A percentile compares a stretch with the other conserved stretches of the same genome.
phyloP scores from a whole-genome alignment of 2,888 invertebrate species.

The Linyphia triangularis region DNA sequence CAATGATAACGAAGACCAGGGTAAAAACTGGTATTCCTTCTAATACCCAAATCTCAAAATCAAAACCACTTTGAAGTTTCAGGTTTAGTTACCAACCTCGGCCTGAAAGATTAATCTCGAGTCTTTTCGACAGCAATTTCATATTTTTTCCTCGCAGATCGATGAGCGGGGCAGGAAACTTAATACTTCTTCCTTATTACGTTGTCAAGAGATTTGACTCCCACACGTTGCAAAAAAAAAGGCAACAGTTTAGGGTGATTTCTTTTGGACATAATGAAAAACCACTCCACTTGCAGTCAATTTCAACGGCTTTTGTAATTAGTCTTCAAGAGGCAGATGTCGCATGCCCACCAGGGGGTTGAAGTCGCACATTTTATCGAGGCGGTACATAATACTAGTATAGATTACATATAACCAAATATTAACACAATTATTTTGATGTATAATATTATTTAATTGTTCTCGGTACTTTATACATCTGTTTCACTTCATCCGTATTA shows the following conservation, averaged over 20 bases:
- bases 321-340: conserved; percentile 44
- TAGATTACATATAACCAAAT: neutral
- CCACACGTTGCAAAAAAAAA: conserved; percentile 43
- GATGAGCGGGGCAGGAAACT: conserved; percentile 41
- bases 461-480: no score
- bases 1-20: no score
- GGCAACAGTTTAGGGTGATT: conserved; percentile 36
- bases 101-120: neutral
- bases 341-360: conserved; percentile 36
- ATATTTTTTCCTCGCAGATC: conserved; percentile 18
- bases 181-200: conserved; percentile 59
- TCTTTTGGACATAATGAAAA: conserved; percentile 53
- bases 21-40: no score
- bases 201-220: conserved; percentile 60
- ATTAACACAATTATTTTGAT: no score
- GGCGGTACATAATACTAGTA: neutral
- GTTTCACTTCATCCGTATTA: no score
- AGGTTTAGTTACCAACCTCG: no score
- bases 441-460: no score
- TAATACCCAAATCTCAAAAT: no score
- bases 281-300: conserved; percentile 38
- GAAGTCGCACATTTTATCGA: neutral
- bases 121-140: conserved; percentile 30
- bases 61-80: no score
- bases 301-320: conserved; percentile 63